A percentile compares a stretch with the other conserved stretches of the same genome.
phyloP scores from a whole-genome alignment of 2,113 vertebrate genomes.

The Agapornis roseicollis region DNA sequence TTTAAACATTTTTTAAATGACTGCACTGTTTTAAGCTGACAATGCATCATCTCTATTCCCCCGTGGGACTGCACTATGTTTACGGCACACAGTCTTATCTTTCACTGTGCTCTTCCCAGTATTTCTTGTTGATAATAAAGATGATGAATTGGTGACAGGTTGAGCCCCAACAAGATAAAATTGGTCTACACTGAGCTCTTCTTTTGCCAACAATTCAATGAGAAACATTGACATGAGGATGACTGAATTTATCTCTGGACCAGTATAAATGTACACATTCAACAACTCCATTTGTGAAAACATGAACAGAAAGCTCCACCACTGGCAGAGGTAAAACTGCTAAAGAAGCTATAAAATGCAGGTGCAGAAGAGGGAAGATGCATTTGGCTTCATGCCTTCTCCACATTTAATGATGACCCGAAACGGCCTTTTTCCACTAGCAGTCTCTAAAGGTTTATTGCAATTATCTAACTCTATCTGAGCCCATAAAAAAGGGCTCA shows the following conservation, averaged over 20 bases:
- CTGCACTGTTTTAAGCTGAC: slow-evolving; percentile 11
- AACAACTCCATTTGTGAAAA: not conserved
- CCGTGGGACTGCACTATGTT: not conserved
- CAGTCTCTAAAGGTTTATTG: not conserved
- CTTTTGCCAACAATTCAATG: not conserved
- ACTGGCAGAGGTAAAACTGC: not conserved
- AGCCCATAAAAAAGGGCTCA: not conserved
- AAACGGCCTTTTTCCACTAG: not conserved
- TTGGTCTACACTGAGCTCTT: not conserved
- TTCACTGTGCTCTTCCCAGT: not conserved
- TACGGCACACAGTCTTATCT: slow-evolving; percentile 16
- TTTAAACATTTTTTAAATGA: not conserved
- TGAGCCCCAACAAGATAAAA: slow-evolving; percentile 4
- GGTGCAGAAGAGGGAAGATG: not conserved
- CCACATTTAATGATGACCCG: not conserved
- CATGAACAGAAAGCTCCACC: not conserved
- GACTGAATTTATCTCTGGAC: not conserved
- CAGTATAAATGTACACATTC: not conserved
- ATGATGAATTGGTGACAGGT: slow-evolving; percentile 28
- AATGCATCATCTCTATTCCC: slow-evolving; percentile 7
- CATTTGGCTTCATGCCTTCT: not conserved
- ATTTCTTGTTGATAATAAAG: slow-evolving; percentile 30
- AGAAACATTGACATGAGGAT: not conserved
- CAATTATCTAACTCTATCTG: not conserved
- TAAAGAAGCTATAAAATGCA: not conserved